Evolutionary conservation across 2,113 vertebrate genomes (phyloP), one percentile per base, ranked within the genome.

Genomic region (Platysteira castanea): DNA sequence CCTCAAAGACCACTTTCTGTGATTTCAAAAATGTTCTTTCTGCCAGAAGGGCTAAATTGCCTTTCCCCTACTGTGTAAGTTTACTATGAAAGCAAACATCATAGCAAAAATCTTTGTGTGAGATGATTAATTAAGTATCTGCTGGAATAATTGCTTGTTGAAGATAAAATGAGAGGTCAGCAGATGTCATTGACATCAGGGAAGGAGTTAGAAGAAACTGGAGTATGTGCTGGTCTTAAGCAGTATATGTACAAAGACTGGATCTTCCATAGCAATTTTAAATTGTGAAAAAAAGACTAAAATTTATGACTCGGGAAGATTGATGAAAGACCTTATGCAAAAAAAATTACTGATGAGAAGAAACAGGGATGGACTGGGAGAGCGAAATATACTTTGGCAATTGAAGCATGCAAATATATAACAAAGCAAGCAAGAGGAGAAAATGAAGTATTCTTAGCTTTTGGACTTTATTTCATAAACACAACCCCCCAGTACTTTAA

Each of bases 41-140:
- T 49, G 75, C 9, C 33, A 56, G 22, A 78, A 70, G 15, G 39
- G 5, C 28, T 81, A 50, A 67, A 16, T 50, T 77, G 10, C 52
- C 63, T 77, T 84, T 6, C 30, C 3, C 3, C 3, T 16, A 37
- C 1, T 0, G 0, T 39, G 24, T 28, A 42, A 81, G 11, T 74
- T 61, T 47, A 70, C 30, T 54, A 39, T 10, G 31, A 85, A 85
- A 83, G 24, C 49, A 60, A 95, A 67, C 15, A 71, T 12, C 0
- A 1, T 18, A 78, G 19, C 28, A 91, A 69, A 93, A 77, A 44
- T 50, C 27, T 54, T 67, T 86, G 10, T 61, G 21, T 75, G 47
- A 81, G 21, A 64, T 41, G 19, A 70, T 73, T 69, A n/a, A 83
- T 44, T 50, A 46, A 56, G 10, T 57, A 57, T 53, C 33, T 95